Percentiles rank a stretch among this genome's conserved stretches.
Conservation (phyloP, 2,888 invertebrate genomes). For the Blastobasis lacticolella region DNA sequence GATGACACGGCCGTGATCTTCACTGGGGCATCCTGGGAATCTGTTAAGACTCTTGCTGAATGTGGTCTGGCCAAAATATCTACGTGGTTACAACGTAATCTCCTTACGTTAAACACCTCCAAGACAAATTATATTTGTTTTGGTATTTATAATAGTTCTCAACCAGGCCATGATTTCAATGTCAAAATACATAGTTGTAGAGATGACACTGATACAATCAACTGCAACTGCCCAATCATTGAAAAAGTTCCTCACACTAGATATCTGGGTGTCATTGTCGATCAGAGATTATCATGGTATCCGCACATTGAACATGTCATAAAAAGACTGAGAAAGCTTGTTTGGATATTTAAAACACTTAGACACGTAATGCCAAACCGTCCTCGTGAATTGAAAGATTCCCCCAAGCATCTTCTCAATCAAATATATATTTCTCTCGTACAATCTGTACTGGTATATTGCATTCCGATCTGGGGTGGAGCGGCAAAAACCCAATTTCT, state of each 20-base stretch:
- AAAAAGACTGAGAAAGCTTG: neutral
- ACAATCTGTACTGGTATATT: too few relatives aligned
- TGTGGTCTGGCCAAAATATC: too few relatives aligned
- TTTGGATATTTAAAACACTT: too few relatives aligned
- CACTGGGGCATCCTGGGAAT: too few relatives aligned
- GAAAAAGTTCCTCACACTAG: constrained; percentile 2
- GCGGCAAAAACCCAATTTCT: neutral
- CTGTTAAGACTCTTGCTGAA: too few relatives aligned
- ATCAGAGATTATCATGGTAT: constrained; percentile 6
- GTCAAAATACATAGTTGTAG: neutral
- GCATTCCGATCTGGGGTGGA: too few relatives aligned
- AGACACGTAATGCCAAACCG: too few relatives aligned
- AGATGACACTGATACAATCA: neutral
- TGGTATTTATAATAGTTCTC: neutral
- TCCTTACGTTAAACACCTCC: neutral
- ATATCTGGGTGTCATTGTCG: constrained; percentile 6
- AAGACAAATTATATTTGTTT: neutral
- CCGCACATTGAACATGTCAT: constrained; percentile 2
- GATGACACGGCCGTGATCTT: too few relatives aligned
- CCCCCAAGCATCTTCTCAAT: too few relatives aligned
- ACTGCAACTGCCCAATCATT: constrained; percentile 1
- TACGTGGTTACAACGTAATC: too few relatives aligned
- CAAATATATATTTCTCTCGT: too few relatives aligned
- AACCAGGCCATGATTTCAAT: neutral
- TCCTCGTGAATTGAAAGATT: too few relatives aligned